A percentile compares a stretch with the other conserved stretches of the same genome.
Conservation (phyloP, 1,140 invertebrate species). For the Helicoverpa zea region DNA sequence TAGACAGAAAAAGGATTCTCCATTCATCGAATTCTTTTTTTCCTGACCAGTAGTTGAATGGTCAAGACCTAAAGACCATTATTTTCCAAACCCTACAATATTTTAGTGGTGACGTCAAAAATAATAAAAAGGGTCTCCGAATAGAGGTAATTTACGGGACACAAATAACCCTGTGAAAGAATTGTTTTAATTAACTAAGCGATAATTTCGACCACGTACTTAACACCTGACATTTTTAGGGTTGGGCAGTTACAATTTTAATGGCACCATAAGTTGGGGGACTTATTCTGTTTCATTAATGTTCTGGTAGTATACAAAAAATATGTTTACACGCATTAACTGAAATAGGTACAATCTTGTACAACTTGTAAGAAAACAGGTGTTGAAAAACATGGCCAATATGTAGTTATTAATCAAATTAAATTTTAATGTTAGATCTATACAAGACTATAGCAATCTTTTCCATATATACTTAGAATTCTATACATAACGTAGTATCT, state of each 20-base stretch:
- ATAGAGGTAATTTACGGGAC: slow-evolving; percentile 9
- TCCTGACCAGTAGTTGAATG: background rate
- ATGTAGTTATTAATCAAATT: no score
- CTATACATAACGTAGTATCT: no score
- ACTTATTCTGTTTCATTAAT: slow-evolving; percentile 1
- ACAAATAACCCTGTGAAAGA: slow-evolving; percentile 12
- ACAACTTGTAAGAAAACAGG: no score
- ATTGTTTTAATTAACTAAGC: slow-evolving; percentile 37
- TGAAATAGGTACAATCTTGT: no score
- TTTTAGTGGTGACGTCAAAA: background rate
- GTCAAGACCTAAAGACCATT: background rate
- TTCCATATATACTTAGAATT: no score
- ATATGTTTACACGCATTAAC: background rate
- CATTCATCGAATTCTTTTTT: no score
- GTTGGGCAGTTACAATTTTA: slow-evolving; percentile 11
- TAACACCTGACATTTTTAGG: slow-evolving; percentile 20
- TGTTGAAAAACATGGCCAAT: no score
- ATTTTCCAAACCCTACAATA: background rate
- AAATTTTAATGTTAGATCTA: no score
- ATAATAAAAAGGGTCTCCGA: background rate
- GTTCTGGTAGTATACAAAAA: background rate
- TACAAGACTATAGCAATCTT: no score
- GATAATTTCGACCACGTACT: slow-evolving; percentile 11
- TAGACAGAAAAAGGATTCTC: no score
- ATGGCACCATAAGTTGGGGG: background rate